Percentiles rank a stretch among this genome's conserved stretches.
Conservation (phyloP, 2,113 vertebrate genomes). For the Tor tambroides region DNA sequence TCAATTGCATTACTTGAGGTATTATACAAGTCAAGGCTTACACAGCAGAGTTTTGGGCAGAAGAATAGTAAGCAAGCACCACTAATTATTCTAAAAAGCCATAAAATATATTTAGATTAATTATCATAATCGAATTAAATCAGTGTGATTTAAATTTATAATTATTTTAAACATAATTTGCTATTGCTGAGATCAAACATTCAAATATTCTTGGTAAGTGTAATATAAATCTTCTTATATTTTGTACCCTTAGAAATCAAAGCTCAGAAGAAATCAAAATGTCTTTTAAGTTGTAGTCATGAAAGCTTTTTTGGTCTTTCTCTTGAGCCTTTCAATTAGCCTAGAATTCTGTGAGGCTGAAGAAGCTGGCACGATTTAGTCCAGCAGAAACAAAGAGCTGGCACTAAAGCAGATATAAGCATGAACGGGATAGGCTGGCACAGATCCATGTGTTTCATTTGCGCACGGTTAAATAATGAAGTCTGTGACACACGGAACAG, state of each 20-base stretch:
- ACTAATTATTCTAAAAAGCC: background rate
- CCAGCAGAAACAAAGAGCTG: slow-evolving; percentile 32
- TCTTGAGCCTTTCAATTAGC: slow-evolving; percentile 4
- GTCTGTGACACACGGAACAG: slow-evolving; percentile 37
- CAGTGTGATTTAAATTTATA: background rate
- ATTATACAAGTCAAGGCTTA: background rate
- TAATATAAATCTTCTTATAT: slow-evolving; percentile 4
- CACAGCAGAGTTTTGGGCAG: background rate
- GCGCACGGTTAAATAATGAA: slow-evolving; percentile 33
- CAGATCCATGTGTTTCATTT: slow-evolving; percentile 35
- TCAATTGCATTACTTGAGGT: background rate
- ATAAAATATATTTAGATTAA: background rate
- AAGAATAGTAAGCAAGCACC: background rate
- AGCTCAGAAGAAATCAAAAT: background rate
- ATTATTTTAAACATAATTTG: background rate
- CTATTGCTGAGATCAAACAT: background rate
- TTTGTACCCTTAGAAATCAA: background rate
- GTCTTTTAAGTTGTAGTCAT: background rate
- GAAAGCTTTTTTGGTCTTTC: slow-evolving; percentile 16
- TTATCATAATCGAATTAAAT: background rate
- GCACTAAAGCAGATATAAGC: slow-evolving; percentile 21
- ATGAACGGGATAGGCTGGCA: background rate
- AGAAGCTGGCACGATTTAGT: background rate
- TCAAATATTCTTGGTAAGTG: background rate
- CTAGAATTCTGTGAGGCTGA: background rate